These are phyloP conservation scores for Chloroceryle aenea DNA, from an alignment of 2,113 vertebrate genomes.

Conservation along the genomic window DNA sequence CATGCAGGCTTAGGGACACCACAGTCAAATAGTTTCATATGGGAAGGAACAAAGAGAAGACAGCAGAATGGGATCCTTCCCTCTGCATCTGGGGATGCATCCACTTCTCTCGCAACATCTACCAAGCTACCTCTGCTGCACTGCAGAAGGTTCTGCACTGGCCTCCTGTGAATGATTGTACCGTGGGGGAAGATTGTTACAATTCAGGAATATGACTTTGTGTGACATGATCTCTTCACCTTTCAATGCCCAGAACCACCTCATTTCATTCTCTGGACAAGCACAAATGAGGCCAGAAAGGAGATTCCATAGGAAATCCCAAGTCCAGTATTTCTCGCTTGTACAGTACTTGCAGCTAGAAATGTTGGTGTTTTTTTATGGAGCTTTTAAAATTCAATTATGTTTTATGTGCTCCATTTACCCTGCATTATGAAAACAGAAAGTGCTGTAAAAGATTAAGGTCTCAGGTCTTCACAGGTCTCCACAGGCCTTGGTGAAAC, in stretches of 20 bases:
- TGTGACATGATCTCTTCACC: neutral
- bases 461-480: neutral
- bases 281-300: neutral
- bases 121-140: neutral
- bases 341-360: neutral
- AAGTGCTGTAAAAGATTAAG: neutral
- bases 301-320: neutral
- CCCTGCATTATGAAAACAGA: neutral
- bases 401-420: neutral
- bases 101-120: conserved; percentile 5
- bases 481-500: neutral
- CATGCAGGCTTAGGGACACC: neutral
- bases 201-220: neutral
- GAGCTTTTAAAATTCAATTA: conserved; percentile 1
- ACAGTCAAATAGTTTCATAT: neutral
- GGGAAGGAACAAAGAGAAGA: conserved; percentile 9
- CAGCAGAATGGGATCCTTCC: neutral
- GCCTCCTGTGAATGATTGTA: neutral
- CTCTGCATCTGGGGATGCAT: neutral
- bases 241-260: neutral
- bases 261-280: neutral
- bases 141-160: neutral
- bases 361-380: neutral
- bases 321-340: neutral
- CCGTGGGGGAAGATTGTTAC: neutral